Conservation (phyloP, 2,888 invertebrate species). For the Sthenelais limicola region DNA sequence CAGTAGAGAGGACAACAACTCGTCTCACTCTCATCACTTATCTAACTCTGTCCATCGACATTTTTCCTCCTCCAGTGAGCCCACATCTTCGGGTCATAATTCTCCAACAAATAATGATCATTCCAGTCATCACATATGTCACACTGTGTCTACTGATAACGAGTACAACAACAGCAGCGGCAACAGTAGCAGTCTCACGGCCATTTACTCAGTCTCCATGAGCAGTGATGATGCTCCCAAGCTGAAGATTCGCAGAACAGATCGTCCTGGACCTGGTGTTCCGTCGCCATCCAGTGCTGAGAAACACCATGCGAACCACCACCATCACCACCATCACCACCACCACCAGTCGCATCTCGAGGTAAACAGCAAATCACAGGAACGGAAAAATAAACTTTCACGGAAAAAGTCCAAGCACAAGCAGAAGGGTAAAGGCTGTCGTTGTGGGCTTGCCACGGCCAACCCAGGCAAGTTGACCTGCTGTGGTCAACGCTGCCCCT, state of each 20-base stretch:
- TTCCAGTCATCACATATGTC: not conserved
- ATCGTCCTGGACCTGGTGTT: not conserved
- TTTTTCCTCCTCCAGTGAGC: slow-evolving; percentile 16
- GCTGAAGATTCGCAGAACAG: slow-evolving; percentile 26
- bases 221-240: slow-evolving; percentile 26
- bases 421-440: slow-evolving; percentile 77
- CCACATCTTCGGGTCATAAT: not conserved
- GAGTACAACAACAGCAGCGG: slow-evolving; percentile 27
- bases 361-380: too few species aligned
- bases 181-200: not conserved
- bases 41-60: too few species aligned
- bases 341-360: not conserved
- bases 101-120: slow-evolving; percentile 5
- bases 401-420: slow-evolving; percentile 15
- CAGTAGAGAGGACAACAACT: too few species aligned
- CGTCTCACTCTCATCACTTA: too few species aligned
- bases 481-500: slow-evolving; percentile 94
- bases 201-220: slow-evolving; percentile 34
- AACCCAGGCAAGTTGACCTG: slow-evolving; percentile 92
- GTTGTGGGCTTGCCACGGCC: slow-evolving; percentile 92
- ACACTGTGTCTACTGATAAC: not conserved
- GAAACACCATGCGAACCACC: not conserved
- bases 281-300: not conserved
- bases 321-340: not conserved
- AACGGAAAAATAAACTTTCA: too few species aligned